Base-by-base conservation (phyloP, 2,113 vertebrate genomes). In the Aix galericulata region DNA sequence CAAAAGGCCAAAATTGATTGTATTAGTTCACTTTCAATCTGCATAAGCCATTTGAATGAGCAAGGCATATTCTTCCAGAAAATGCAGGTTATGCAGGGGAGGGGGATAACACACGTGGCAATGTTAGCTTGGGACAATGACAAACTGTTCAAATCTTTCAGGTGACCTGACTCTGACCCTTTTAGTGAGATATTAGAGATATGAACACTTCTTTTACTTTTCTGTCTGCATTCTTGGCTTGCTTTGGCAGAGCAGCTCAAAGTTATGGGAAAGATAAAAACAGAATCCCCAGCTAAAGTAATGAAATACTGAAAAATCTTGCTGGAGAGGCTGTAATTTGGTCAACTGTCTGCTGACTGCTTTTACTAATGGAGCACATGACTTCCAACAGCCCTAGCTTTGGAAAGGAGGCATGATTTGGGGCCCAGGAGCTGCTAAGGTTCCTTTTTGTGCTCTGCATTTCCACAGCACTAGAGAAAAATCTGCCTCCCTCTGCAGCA, bases 1-100 rank as follows among this genome's bases (percentile, higher is more conserved):
- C 89, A 73, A 87, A 95, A 94, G 82, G 84, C 81, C 79, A 69
- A 73, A 91, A 89, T 34, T 80, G 85, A 95, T 95, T 93, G 82
- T 94, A 6, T 66, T 58, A 89, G 71, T 85, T 94, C 86, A 59
- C 91, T 88, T 95, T 94, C 72, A 89, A 1, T 82, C 92, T 89
- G 87, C 79, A 89, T 66, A 86, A 93, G 88, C 68, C 73, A 68
- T 87, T 52, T 91, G 78, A 91, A 94, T 93, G 85, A 81, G 89
- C 82, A 64, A 82, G 93, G 82, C 42, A 22, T 52, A 86, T 78
- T 86, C 64, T 76, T 95, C 76, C 60, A 94, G 91, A 94, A 97
- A 95, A 94, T 27, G 29, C 72, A 55, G 50, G 69, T 64, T 76
- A 40, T 68, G 53, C 74, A 89, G 86, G 78, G 77, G 83, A 92